A percentile compares a stretch with the other conserved stretches of the same genome.
phyloP scores from a whole-genome alignment of 2,797 vertebrate genomes.

The Coracias cyanogaster region DNA sequence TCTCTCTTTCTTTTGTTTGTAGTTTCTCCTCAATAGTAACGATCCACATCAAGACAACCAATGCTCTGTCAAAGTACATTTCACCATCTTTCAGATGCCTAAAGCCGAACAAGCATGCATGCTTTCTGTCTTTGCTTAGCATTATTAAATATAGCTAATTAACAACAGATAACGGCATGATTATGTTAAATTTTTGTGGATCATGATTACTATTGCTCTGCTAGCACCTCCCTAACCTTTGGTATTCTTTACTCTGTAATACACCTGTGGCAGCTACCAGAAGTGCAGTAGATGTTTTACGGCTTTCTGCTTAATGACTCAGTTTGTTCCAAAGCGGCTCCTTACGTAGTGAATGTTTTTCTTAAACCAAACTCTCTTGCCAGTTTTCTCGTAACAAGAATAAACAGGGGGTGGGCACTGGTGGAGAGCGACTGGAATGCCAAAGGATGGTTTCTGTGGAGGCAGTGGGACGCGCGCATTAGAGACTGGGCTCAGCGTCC shows the following conservation, averaged over 20 bases:
- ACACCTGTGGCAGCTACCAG: background rate
- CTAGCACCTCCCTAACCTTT: conserved; percentile 64
- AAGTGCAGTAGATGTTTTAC: background rate
- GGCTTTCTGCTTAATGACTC: conserved; percentile 35
- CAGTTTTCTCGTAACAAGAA: background rate
- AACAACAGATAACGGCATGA: conserved; percentile 53
- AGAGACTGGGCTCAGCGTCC: background rate
- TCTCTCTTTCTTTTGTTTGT: conserved; percentile 78
- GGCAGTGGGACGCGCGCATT: background rate
- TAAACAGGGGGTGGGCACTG: background rate
- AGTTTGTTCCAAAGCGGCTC: background rate
- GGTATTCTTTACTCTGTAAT: background rate
- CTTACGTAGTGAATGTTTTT: background rate
- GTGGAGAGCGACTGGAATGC: background rate
- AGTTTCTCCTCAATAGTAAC: conserved; percentile 80
- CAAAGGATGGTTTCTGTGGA: background rate
- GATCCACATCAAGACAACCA: conserved; percentile 75
- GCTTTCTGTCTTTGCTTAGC: conserved; percentile 21
- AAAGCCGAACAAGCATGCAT: conserved; percentile 66
- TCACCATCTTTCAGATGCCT: conserved; percentile 53
- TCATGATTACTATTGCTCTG: conserved; percentile 46
- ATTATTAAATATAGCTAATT: conserved; percentile 16
- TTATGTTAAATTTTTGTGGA: background rate
- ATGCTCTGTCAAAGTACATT: conserved; percentile 76
- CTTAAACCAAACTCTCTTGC: background rate